Conservation (phyloP, 2,113 vertebrate species). For the Microcebus jonahi region DNA sequence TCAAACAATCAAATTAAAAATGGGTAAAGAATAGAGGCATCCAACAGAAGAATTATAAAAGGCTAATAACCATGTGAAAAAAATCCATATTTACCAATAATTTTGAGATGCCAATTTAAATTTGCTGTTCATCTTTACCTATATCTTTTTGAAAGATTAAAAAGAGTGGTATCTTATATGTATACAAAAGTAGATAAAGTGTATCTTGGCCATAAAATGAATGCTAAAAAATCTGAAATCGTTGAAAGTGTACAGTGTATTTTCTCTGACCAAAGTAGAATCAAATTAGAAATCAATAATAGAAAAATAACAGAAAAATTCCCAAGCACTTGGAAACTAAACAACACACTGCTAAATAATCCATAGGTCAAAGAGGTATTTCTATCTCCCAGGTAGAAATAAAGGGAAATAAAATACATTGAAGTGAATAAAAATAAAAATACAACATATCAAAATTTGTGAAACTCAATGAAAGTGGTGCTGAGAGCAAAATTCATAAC, state of each 20-base stretch:
- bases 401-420: not conserved
- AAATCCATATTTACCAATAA: not conserved
- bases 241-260: not conserved
- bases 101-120: not conserved
- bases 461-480: not conserved
- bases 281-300: slow-evolving; percentile 31
- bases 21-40: not conserved
- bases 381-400: too few species aligned
- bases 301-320: not conserved
- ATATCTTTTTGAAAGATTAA: not conserved
- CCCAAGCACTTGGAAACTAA: not conserved
- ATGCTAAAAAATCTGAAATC: not conserved
- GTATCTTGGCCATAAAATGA: not conserved
- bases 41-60: not conserved
- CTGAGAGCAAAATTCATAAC: not conserved
- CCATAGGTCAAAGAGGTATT: not conserved
- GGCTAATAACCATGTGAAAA: not conserved
- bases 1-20: not conserved
- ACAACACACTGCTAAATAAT: not conserved
- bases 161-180: not conserved
- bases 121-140: not conserved
- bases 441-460: not conserved
- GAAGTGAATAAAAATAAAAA: not conserved
- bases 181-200: not conserved
- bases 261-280: not conserved